Evolutionary conservation across 2,797 vertebrate species (phyloP), one percentile per base, ranked within the genome.

Genomic region (Streptopelia turtur): DNA sequence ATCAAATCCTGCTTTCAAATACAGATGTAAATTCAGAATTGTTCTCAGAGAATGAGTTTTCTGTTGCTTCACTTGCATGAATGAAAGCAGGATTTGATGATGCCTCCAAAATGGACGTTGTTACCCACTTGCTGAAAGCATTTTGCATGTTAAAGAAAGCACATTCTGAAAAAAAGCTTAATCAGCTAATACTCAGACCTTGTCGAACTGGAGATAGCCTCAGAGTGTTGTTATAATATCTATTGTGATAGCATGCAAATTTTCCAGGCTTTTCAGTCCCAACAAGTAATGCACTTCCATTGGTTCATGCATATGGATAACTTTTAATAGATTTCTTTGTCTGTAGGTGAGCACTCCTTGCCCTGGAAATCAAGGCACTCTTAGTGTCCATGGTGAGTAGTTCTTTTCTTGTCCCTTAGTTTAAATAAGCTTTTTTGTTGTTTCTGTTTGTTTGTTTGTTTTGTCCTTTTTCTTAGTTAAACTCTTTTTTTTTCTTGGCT

Each of bases 371-470:
- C 90, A 95, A 77, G 96, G 97, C 35, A 83, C 83, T 76, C 83
- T 90, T 90, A 91, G 92, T 35, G 94, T 87, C 65, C 95, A 92
- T 9, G 96, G 98, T 98, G 96, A 37, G 71, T 35, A 49, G 57
- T 74, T 83, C 1, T 85, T 90, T 71, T 52, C 25, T 55, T 35
- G 5, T 14, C 71, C 24, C 5, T 59, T 78, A 16, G 15, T 61
- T 87, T 80, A 75, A 85, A 75, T 31, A 80, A 35, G 10, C 13
- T 47, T 28, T 17, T 16, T 28, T 11, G 25, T 52, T 52, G 10
- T 4, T 3, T 33, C 16, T 43, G 41, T 43, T 43, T 18, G 41
- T 45, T 45, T 45, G 43, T 20, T 43, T 43, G 43, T 43, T 45
- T 45, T 45, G 43, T 45, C 20, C 43, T 47, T 65, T 64, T 78